These are phyloP conservation scores for Melospiza georgiana DNA, from an alignment of 2,113 vertebrate species.

Conservation along the genomic window DNA sequence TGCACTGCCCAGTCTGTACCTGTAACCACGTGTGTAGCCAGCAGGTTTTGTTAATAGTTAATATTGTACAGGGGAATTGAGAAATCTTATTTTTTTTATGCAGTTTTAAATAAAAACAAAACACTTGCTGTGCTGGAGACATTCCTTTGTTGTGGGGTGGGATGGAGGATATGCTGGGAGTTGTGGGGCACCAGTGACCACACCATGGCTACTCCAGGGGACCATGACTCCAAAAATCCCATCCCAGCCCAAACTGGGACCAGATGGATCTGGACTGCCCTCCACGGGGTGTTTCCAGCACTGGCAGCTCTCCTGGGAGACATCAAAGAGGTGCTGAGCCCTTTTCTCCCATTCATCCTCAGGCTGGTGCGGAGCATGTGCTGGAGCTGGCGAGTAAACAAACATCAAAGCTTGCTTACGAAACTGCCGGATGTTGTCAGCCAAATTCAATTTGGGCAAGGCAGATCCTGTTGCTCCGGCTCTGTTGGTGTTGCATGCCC, in stretches of 20 bases:
- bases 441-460: not conserved
- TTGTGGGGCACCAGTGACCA: rapidly evolving
- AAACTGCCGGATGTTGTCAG: constrained; percentile 44
- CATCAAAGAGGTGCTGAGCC: constrained; percentile 25
- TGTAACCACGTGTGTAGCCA: constrained; percentile 65
- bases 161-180: not conserved
- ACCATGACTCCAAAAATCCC: not conserved
- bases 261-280: not conserved
- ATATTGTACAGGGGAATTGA: constrained; percentile 81
- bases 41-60: constrained; percentile 73
- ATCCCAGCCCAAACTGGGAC: not conserved
- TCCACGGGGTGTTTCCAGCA: not conserved
- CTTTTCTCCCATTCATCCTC: not conserved
- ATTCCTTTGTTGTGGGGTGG: not conserved
- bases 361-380: constrained; percentile 24
- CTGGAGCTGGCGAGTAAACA: constrained; percentile 25
- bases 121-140: constrained; percentile 53
- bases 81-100: constrained; percentile 83
- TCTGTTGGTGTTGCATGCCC: not conserved
- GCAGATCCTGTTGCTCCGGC: constrained; percentile 53
- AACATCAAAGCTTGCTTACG: constrained; percentile 5
- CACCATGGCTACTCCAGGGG: not conserved
- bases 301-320: not conserved
- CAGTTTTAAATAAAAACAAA: constrained; percentile 82
- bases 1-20: constrained; percentile 60